Conservation (phyloP, 2,888 invertebrate genomes). For the Myopa testacea region DNA sequence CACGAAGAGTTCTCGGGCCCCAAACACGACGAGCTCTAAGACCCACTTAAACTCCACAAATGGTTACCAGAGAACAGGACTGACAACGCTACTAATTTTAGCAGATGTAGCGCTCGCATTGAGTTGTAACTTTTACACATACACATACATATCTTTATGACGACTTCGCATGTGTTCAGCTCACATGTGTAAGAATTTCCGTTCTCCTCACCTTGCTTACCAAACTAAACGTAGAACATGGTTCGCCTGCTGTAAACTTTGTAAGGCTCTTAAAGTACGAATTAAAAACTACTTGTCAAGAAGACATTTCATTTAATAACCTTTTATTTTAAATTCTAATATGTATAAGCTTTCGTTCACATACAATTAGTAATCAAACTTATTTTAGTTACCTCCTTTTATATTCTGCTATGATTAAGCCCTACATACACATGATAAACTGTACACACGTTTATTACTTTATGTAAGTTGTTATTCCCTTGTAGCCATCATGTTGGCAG, state of each 20-base stretch:
- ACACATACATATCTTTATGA: neutral
- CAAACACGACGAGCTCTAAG: slow-evolving; percentile 95
- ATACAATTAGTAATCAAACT: slow-evolving; percentile 17
- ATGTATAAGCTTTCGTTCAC: slow-evolving; percentile 23
- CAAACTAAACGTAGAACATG: neutral
- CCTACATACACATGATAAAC: too few relatives aligned
- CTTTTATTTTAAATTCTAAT: slow-evolving; percentile 29
- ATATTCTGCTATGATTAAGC: too few relatives aligned
- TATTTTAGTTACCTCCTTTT: neutral
- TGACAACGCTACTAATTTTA: slow-evolving; percentile 28
- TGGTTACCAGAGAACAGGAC: slow-evolving; percentile 30
- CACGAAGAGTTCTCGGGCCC: slow-evolving; percentile 97
- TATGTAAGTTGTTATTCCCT: slow-evolving; percentile 17
- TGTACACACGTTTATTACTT: slow-evolving; percentile 8
- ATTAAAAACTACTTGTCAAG: slow-evolving; percentile 4
- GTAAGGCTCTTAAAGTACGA: neutral
- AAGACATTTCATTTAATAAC: slow-evolving; percentile 27
- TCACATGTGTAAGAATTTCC: slow-evolving; percentile 2
- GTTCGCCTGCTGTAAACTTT: neutral
- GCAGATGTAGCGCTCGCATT: slow-evolving; percentile 27
- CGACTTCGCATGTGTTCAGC: neutral
- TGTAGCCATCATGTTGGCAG: slow-evolving; percentile 36
- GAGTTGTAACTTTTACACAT: slow-evolving; percentile 23
- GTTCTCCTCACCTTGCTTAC: neutral
- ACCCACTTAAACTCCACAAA: neutral